Conservation (phyloP, 1,140 invertebrate species). For the Asbolus verrucosus region DNA sequence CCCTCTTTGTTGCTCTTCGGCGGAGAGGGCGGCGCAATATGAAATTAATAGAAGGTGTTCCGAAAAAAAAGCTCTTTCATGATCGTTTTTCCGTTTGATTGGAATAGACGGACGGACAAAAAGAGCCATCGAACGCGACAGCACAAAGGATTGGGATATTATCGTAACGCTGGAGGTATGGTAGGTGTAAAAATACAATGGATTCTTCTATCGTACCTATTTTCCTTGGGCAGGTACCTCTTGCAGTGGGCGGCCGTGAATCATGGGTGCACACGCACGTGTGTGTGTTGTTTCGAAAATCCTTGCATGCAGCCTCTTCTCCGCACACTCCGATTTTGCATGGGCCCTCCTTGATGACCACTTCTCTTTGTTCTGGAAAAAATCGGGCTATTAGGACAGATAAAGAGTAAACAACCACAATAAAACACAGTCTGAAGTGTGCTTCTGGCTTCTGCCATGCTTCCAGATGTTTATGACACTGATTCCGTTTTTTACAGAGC, state of each 20-base stretch:
- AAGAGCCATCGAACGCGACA: too few species aligned
- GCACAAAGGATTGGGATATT: too few species aligned
- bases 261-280: constrained; percentile 77
- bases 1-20: too few species aligned
- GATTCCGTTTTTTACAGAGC: constrained; percentile 3
- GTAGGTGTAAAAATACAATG: constrained; percentile 31
- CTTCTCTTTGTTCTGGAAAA: constrained; percentile 51
- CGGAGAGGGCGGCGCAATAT: too few species aligned
- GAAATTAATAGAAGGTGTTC: too few species aligned
- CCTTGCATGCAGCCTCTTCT: constrained; percentile 72
- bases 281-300: constrained; percentile 67
- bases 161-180: too few species aligned
- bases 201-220: constrained; percentile 65
- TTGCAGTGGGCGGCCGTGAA: constrained; percentile 70
- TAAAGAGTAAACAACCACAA: constrained; percentile 12
- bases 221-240: constrained; percentile 73
- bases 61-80: too few species aligned
- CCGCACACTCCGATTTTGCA: constrained; percentile 71
- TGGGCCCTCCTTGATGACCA: constrained; percentile 60
- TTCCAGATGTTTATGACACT: constrained; percentile 25
- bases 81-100: too few species aligned
- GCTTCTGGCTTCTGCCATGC: constrained; percentile 22
- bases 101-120: too few species aligned
- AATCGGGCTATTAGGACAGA: background rate
- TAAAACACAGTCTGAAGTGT: constrained; percentile 6